These are phyloP conservation scores for Xestia sexstrigata DNA, from an alignment of 2,888 invertebrate species.

Conservation along the genomic window DNA sequence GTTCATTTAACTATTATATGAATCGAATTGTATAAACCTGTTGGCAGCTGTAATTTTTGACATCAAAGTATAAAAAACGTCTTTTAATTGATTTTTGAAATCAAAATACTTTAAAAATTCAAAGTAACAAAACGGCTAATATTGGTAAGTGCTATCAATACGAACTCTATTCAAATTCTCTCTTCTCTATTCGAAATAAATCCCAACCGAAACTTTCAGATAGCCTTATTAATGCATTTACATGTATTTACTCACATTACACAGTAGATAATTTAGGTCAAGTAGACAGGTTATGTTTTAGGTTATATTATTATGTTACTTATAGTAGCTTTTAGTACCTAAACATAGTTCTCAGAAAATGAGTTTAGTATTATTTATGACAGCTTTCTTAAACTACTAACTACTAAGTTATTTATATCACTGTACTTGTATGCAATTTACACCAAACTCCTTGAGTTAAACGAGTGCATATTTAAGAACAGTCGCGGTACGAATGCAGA, in stretches of 20 bases:
- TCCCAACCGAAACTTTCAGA: neutral
- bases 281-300: neutral
- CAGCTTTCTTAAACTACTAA: conserved; percentile 47
- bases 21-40: neutral
- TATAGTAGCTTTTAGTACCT: neutral
- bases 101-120: neutral
- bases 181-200: no score
- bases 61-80: neutral
- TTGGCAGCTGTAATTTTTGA: neutral
- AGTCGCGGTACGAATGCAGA: conserved; percentile 5
- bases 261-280: neutral
- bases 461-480: conserved; percentile 49
- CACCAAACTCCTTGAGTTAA: conserved; percentile 14
- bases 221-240: neutral
- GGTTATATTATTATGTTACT: no score
- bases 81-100: neutral
- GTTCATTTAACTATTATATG: neutral
- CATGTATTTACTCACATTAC: neutral
- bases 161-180: neutral
- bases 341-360: conserved; percentile 19
- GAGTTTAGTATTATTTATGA: neutral
- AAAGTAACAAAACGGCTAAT: neutral
- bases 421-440: neutral
- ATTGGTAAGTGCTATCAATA: neutral
- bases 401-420: conserved; percentile 11